These are phyloP conservation scores for Parnassius mnemosyne DNA, from an alignment of 2,888 invertebrate species.

Conservation along the genomic window DNA sequence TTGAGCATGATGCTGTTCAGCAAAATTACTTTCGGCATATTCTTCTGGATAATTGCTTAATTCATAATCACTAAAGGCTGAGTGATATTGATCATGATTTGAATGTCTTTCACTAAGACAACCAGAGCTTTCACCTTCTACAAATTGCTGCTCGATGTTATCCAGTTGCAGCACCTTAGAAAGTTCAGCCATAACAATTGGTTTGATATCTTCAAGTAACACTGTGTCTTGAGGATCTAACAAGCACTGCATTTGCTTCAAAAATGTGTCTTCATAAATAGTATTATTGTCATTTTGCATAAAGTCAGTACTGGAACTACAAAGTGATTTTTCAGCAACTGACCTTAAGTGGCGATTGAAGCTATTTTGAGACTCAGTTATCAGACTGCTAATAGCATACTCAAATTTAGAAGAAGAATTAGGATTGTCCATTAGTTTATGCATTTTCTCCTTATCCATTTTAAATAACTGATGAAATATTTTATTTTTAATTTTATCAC, in stretches of 20 bases:
- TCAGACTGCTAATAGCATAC: slow-evolving; percentile 72
- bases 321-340: slow-evolving; percentile 71
- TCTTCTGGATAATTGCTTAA: slow-evolving; percentile 13
- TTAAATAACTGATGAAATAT: slow-evolving; percentile 74
- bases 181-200: slow-evolving; percentile 80
- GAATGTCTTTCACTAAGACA: slow-evolving; percentile 35
- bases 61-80: slow-evolving; percentile 22
- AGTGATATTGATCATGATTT: slow-evolving; percentile 33
- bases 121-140: slow-evolving; percentile 36
- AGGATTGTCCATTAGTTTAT: slow-evolving; percentile 73
- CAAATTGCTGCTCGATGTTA: slow-evolving; percentile 53
- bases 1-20: slow-evolving; percentile 1
- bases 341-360: slow-evolving; percentile 68
- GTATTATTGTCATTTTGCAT: slow-evolving; percentile 82
- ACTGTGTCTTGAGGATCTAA: slow-evolving; percentile 80
- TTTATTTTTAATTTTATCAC: slow-evolving; percentile 71
- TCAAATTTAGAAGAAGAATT: slow-evolving; percentile 76
- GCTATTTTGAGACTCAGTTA: slow-evolving; percentile 75
- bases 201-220: slow-evolving; percentile 79
- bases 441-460: slow-evolving; percentile 74
- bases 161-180: slow-evolving; percentile 77
- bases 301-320: slow-evolving; percentile 65
- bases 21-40: neutral
- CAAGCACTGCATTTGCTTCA: slow-evolving; percentile 84
- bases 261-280: slow-evolving; percentile 86